phyloP scores from a whole-genome alignment of 2,113 vertebrate species.

The Ailurus styani region DNA sequence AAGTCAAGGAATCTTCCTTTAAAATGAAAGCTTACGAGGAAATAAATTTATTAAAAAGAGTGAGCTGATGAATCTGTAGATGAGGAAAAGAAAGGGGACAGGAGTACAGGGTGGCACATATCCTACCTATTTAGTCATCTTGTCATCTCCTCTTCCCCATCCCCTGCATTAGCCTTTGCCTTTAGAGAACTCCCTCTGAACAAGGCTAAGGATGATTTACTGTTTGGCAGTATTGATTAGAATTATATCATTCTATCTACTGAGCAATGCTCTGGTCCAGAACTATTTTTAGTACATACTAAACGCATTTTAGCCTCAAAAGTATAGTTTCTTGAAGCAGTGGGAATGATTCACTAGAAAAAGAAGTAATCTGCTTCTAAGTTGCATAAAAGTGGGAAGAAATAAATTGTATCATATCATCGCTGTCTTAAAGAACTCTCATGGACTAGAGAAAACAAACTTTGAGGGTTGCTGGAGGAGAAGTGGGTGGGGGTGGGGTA shows the following conservation, averaged over 20 bases:
- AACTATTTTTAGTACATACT: constrained; percentile 33
- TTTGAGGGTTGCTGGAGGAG: neutral
- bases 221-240: neutral
- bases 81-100: neutral
- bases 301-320: constrained; percentile 29
- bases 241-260: neutral
- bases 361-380: constrained; percentile 39
- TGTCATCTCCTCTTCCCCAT: neutral
- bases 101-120: neutral
- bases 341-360: neutral
- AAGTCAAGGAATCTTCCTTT: neutral
- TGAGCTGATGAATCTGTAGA: neutral
- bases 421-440: constrained; percentile 6
- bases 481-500: neutral
- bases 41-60: neutral
- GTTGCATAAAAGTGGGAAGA: constrained; percentile 1
- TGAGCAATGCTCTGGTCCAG: neutral
- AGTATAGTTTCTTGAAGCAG: neutral
- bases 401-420: neutral
- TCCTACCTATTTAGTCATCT: neutral
- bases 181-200: constrained; percentile 18
- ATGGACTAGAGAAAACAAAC: neutral
- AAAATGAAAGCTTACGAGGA: neutral
- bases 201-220: neutral
- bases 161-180: neutral